Conservation (phyloP, 2,113 vertebrate genomes). For the Menidia beryllina region DNA sequence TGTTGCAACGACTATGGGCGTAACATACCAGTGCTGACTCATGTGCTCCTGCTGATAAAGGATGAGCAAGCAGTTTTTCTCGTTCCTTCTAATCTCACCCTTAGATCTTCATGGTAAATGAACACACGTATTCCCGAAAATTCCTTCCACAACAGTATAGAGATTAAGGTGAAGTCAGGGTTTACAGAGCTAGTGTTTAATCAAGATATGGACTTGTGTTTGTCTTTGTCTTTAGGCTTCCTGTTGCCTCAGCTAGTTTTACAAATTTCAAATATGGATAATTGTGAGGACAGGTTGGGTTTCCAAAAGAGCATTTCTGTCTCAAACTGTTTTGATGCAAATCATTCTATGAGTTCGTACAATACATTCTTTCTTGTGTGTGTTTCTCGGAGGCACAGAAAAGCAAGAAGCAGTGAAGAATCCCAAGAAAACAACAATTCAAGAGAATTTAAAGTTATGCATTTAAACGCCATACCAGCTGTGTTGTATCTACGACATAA, state of each 20-base stretch:
- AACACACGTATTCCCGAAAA: slow-evolving; percentile 34
- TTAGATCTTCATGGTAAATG: slow-evolving; percentile 45
- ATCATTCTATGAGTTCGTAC: slow-evolving; percentile 11
- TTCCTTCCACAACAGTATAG: slow-evolving; percentile 1
- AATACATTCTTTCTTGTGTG: not conserved
- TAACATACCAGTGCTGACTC: slow-evolving; percentile 81
- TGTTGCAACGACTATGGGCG: slow-evolving; percentile 74
- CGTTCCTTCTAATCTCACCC: slow-evolving; percentile 58
- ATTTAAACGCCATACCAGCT: no score
- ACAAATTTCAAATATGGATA: not conserved
- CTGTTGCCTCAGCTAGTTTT: slow-evolving; percentile 1
- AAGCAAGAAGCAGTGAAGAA: no score
- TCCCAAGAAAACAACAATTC: no score
- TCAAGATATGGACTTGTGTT: slow-evolving; percentile 14
- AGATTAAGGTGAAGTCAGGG: not conserved
- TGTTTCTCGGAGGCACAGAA: not conserved
- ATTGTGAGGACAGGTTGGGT: slow-evolving; percentile 5
- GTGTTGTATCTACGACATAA: not conserved
- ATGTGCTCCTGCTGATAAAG: slow-evolving; percentile 83
- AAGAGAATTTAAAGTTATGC: no score
- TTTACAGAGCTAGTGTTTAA: slow-evolving; percentile 2
- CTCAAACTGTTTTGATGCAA: not conserved
- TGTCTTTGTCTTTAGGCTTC: not conserved
- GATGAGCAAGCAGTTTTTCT: slow-evolving; percentile 84
- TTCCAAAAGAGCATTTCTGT: not conserved